Base-by-base conservation (phyloP, 1,140 invertebrate species). In the Heliconius hewitsoni region DNA sequence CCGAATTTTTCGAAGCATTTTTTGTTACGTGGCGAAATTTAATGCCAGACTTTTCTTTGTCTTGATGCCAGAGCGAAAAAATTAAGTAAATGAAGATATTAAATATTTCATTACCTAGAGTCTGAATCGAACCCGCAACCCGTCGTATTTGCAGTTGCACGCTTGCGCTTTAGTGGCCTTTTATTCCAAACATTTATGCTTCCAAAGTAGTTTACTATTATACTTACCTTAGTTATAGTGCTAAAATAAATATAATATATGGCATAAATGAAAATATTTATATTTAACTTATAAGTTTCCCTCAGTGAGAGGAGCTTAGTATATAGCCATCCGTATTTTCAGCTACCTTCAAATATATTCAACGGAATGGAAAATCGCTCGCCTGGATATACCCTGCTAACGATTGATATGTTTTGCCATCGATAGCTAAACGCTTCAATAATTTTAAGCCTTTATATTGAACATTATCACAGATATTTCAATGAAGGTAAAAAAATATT, bases 281-380 rank as follows among this genome's bases (percentile, higher is more conserved):
- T 74, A 74, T 34, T 74, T 74, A 19, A 19, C 46, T 74, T 73
- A 42, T 66, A 66, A 66, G 60, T 66, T 30, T 16, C 23, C 27
- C 13, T 66, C 60, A 30, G 27, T 66, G 27, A 1, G 13, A 30
- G 27, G 13, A 66, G 23, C 60, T 66, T 27, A 30, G 60, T 66
- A 66, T 30, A 66, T 30, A 66, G 27, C 60, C 60, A 23, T 66
- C 60, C n/a, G 55, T 57, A 73, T 73, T 73, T 50, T 70, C 52
- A 42, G 52, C 71, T 70, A 52, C 78, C 74, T 75, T 79, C 60
- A 66, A 52, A 80, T 72, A 76, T 52, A 76, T 76, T 80, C 79
- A 80, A 71, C 74, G 74, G 71, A 70, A 80, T 80, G 79, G 79
- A 80, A 80, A 80, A 76, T 76, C 74, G 75, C 66, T 80, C 79